These are phyloP conservation scores for Rotaria sp. DNA, from an alignment of 2,888 invertebrate species.

Conservation along the genomic window DNA sequence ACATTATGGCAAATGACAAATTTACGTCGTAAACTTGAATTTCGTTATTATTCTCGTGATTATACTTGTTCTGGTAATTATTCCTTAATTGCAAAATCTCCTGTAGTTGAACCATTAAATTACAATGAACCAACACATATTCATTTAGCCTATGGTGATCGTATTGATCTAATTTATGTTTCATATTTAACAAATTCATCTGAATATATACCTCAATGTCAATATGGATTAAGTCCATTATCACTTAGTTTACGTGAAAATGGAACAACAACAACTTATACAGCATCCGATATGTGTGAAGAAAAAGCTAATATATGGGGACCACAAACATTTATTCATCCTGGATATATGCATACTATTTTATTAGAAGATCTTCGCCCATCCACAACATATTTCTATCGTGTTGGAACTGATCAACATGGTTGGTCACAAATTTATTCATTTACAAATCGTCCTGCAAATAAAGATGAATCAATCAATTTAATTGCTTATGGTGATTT, in stretches of 20 bases:
- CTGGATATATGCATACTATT: background rate
- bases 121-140: background rate
- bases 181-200: background rate
- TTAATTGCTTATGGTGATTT: background rate
- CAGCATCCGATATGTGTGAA: background rate
- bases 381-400: background rate
- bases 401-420: background rate
- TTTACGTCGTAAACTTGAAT: background rate
- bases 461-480: background rate
- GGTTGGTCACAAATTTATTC: background rate
- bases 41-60: background rate
- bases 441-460: too few relatives aligned
- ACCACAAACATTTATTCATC: background rate
- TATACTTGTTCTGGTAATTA: background rate
- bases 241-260: background rate
- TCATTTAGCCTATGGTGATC: background rate
- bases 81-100: background rate
- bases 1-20: background rate
- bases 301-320: background rate
- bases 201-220: background rate
- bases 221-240: background rate
- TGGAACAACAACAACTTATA: background rate
- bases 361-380: background rate
- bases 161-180: background rate
- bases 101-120: background rate